phyloP scores from a whole-genome alignment of 1,140 invertebrate genomes.

The Marisa cornuarietis region DNA sequence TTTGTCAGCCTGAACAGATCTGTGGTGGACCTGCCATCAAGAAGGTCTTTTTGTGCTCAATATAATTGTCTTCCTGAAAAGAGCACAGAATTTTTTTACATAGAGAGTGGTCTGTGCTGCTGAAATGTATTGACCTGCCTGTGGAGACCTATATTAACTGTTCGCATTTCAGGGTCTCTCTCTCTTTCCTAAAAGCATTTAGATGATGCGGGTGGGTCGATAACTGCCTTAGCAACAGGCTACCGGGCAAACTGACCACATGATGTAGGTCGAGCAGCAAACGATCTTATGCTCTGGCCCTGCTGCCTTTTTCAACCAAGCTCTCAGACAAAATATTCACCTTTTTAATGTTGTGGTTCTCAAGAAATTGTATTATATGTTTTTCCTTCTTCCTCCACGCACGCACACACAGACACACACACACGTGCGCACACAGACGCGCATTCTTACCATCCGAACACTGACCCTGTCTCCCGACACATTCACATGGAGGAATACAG shows the following conservation, averaged over 20 bases:
- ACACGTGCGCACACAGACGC: not conserved
- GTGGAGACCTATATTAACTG: too few relatives aligned
- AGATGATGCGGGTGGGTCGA: not conserved
- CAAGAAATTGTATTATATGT: not conserved
- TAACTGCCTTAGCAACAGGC: not conserved
- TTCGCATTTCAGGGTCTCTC: too few relatives aligned
- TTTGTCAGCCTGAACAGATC: too few relatives aligned
- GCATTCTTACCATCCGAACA: not conserved
- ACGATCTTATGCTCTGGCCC: not conserved
- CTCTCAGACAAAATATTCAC: not conserved
- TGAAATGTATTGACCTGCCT: not conserved
- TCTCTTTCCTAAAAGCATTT: not conserved
- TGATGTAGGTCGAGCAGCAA: not conserved
- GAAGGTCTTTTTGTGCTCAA: too few relatives aligned
- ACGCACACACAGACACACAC: not conserved
- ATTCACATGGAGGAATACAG: not conserved
- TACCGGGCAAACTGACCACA: not conserved
- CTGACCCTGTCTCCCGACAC: too few relatives aligned
- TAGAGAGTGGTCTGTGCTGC: too few relatives aligned
- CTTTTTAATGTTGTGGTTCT: too few relatives aligned
- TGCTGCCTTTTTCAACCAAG: not conserved
- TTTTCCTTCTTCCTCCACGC: not conserved
- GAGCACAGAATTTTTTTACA: too few relatives aligned
- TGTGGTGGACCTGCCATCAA: too few relatives aligned
- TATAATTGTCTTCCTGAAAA: too few relatives aligned